Conservation (phyloP, 2,113 vertebrate species). For the Noctilio leporinus region DNA sequence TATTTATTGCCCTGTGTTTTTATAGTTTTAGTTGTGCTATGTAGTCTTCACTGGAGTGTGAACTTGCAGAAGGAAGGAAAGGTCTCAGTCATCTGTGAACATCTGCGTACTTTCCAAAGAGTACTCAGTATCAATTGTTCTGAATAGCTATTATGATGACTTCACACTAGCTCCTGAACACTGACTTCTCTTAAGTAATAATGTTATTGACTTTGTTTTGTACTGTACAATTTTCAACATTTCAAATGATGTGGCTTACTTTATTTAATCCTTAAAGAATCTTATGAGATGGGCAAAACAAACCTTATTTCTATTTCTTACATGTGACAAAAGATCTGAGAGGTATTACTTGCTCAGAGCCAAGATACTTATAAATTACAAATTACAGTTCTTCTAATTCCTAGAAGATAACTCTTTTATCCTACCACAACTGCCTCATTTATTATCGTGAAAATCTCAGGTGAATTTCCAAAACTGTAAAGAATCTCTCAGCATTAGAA, state of each 20-base stretch:
- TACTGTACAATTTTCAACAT: constrained; percentile 45
- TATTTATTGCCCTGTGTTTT: background rate
- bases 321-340: constrained; percentile 30
- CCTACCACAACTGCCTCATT: background rate
- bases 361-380: constrained; percentile 32
- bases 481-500: background rate
- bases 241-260: constrained; percentile 19
- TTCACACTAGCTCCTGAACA: background rate
- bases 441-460: background rate
- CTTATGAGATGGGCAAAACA: constrained; percentile 12
- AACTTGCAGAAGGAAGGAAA: background rate
- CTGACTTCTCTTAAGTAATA: constrained; percentile 45
- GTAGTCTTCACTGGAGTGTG: background rate
- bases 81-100: background rate
- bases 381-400: constrained; percentile 15
- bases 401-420: background rate
- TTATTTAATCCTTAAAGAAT: constrained; percentile 57
- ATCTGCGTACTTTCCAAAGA: background rate
- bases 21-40: background rate
- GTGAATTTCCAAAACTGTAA: constrained; percentile 32
- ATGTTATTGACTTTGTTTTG: constrained; percentile 40
- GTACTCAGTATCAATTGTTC: background rate
- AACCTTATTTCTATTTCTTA: constrained; percentile 57
- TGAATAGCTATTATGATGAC: background rate
- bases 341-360: constrained; percentile 38